Evolutionary conservation across 2,797 vertebrate genomes (phyloP), one percentile per base, ranked within the genome.

Genomic region (Sebastiscus albofasciatus): DNA sequence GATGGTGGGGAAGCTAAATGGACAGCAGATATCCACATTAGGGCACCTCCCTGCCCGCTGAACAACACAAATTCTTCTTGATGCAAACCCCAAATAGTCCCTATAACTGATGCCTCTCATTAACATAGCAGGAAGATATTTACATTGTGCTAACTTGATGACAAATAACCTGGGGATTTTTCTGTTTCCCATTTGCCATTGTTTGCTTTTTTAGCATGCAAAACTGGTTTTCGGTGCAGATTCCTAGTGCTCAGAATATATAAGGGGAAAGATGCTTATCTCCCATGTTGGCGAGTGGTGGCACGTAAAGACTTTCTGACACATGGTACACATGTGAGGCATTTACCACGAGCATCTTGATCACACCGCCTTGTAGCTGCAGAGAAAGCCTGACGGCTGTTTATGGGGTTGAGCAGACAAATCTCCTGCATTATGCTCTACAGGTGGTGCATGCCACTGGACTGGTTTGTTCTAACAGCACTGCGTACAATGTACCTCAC

Each of bases 91-190:
- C 31, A 83, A 89, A 87, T 70, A 54, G 58, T 61, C 60, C 66
- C 77, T 8, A 52, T 9, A 75, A 75, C 76, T 54, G 81, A 77
- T 83, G 85, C 65, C 86, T 81, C 70, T 58, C 67, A 11, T 79
- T 84, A 90, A 81, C 66, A 72, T 31, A 72, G 58, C 26, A 27
- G 80, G 67, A 69, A 83, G 49, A 34, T 92, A 89, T 93, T 94
- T 92, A 92, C 75, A 81, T 54, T 79, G 86, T n/a, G 81, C 82
- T 93, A 94, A 94, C 91, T 86, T 89, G 92, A 93, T 88, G 91
- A 93, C 92, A 93, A 94, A 94, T 92, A 92, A 92, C 92, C 91
- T 27, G 79, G 64, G 91, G 89, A 90, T 78, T 87, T 52, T 71
- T 85, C 90, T 93, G 92, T 66, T 93, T 86, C 79, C 76, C 81